These are phyloP conservation scores for Thyatira batis DNA, from an alignment of 2,888 invertebrate genomes.

Conservation along the genomic window DNA sequence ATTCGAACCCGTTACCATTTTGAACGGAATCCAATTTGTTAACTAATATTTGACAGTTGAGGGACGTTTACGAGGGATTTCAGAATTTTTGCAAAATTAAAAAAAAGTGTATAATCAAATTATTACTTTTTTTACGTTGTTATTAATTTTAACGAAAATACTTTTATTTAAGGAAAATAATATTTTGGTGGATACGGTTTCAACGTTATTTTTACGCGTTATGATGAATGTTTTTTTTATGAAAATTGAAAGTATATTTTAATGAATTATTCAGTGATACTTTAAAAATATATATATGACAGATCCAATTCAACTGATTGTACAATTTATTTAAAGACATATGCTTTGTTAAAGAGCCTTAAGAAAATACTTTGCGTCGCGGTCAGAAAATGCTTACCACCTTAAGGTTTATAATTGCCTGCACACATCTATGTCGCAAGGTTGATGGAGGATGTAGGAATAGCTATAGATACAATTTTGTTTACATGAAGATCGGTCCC, in stretches of 20 bases:
- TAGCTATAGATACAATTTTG: too few species aligned
- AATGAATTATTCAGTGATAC: too few species aligned
- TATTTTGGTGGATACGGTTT: background rate
- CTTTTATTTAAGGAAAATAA: constrained; percentile 3
- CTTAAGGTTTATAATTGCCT: too few species aligned
- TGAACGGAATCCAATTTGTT: constrained; percentile 44
- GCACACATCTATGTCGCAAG: too few species aligned
- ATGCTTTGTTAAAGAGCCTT: too few species aligned
- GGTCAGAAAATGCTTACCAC: too few species aligned
- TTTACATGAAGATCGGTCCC: too few species aligned
- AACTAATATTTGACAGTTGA: constrained; percentile 53
- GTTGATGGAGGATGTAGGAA: too few species aligned
- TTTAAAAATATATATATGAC: too few species aligned
- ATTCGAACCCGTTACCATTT: constrained; percentile 36
- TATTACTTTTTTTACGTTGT: background rate
- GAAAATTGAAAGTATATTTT: background rate
- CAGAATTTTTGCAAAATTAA: constrained; percentile 20
- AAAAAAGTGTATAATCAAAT: constrained; percentile 14
- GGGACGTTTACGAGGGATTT: constrained; percentile 42
- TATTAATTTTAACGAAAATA: constrained; percentile 5
- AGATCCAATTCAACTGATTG: too few species aligned
- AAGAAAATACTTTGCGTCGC: too few species aligned
- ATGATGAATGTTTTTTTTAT: background rate
- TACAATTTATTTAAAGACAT: too few species aligned
- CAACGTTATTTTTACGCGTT: background rate